Percentiles rank a stretch among this genome's conserved stretches.
Evolutionary conservation across 2,113 vertebrate genomes (phyloP).

Genomic region (Piaya cayana): DNA sequence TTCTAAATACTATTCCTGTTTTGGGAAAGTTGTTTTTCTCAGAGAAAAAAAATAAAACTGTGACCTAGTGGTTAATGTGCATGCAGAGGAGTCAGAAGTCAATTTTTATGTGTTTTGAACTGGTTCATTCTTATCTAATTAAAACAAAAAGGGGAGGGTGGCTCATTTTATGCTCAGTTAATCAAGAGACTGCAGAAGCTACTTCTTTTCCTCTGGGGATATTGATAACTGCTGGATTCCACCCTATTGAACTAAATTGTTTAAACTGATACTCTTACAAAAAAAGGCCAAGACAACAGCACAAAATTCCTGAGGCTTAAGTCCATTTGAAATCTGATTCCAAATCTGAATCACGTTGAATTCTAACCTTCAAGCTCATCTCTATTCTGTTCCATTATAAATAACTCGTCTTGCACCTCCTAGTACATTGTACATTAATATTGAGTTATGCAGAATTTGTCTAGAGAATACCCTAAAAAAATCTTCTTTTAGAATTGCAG

Average conservation of each 20-base stretch:
- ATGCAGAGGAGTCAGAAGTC: constrained; percentile 24
- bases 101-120: constrained; percentile 45
- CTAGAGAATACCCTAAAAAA: background rate
- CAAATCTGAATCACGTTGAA: background rate
- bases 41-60: background rate
- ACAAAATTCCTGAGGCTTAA: background rate
- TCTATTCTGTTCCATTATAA: background rate
- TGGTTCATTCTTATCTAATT: constrained; percentile 38
- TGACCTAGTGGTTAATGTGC: constrained; percentile 44
- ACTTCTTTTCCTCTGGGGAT: constrained; percentile 31
- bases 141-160: constrained; percentile 2
- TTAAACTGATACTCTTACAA: background rate
- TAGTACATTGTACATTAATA: background rate
- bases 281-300: background rate
- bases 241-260: background rate
- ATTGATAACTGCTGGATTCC: background rate
- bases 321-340: background rate
- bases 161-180: constrained; percentile 59
- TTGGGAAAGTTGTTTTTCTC: constrained; percentile 37
- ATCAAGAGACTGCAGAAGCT: constrained; percentile 19
- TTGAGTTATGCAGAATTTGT: background rate
- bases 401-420: background rate
- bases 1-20: background rate
- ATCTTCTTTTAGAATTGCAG: background rate
- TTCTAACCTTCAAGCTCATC: background rate